These are phyloP conservation scores for Mechanitis mazaeus DNA, from an alignment of 2,888 invertebrate species.

Conservation along the genomic window DNA sequence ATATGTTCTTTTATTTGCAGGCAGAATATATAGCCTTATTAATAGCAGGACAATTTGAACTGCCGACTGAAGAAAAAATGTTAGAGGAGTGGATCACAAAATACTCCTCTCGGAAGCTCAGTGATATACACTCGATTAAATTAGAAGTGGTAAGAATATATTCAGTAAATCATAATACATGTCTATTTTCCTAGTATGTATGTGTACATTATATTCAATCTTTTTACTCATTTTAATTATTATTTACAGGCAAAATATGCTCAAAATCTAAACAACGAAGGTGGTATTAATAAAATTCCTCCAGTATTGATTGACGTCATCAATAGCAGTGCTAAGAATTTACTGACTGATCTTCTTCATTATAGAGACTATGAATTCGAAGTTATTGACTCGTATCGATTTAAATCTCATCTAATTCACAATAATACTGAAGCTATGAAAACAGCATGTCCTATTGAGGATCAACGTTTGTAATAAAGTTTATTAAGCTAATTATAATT, in stretches of 20 bases:
- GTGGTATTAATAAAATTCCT: slow-evolving; percentile 48
- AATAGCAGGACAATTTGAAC: slow-evolving; percentile 73
- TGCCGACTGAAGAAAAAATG: slow-evolving; percentile 82
- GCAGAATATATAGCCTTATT: slow-evolving; percentile 78
- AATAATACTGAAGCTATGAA: no score
- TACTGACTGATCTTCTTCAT: slow-evolving; percentile 60
- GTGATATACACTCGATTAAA: not conserved
- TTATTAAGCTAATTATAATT: no score
- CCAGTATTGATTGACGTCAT: slow-evolving; percentile 56
- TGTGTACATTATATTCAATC: no score
- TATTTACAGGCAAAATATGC: slow-evolving; percentile 1
- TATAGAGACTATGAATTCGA: slow-evolving; percentile 63
- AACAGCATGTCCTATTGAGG: no score
- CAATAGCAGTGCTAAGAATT: slow-evolving; percentile 55
- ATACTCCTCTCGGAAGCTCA: not conserved
- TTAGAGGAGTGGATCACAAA: slow-evolving; percentile 64
- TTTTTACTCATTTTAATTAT: no score
- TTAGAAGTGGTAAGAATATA: not conserved
- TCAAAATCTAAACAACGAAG: slow-evolving; percentile 46
- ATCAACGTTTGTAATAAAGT: no score
- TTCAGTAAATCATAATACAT: no score
- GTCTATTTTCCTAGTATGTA: no score
- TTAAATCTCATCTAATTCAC: no score
- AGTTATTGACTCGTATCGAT: slow-evolving; percentile 40
- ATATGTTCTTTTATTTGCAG: slow-evolving; percentile 45